Percentiles rank a stretch among this genome's conserved stretches.
These are phyloP conservation scores for Nothocercus nigrocapillus DNA, from an alignment of 2,113 vertebrate genomes.

Conservation along the genomic window DNA sequence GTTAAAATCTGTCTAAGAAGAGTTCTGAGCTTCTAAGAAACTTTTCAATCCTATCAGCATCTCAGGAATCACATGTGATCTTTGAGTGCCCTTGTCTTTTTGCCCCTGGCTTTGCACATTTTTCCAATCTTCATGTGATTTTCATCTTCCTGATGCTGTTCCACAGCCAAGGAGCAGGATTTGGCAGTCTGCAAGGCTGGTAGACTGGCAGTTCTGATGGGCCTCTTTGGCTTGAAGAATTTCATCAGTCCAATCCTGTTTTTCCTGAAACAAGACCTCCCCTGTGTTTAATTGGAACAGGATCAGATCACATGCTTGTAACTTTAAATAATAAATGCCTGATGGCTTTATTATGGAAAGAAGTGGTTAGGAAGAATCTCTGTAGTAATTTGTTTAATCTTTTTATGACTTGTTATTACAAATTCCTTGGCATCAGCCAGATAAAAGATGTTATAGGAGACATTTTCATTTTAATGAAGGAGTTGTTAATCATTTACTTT, in stretches of 20 bases:
- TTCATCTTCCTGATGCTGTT: constrained; percentile 24
- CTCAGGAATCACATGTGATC: neutral
- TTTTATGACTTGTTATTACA: neutral
- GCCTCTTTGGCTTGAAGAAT: neutral
- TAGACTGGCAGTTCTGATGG: constrained; percentile 26
- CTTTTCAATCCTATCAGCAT: neutral
- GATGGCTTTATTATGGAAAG: neutral
- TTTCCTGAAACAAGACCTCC: neutral
- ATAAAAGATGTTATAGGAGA: neutral
- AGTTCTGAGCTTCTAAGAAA: neutral
- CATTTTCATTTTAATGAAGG: neutral
- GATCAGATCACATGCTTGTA: neutral
- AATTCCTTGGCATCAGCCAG: neutral
- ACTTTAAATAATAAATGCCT: neutral
- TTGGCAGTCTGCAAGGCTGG: neutral
- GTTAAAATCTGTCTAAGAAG: neutral
- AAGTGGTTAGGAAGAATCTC: neutral
- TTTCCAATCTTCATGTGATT: constrained; percentile 46
- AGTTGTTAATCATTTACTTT: constrained; percentile 32
- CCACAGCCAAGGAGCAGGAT: neutral
- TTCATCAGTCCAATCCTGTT: neutral
- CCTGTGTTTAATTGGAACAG: neutral
- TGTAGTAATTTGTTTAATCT: neutral
- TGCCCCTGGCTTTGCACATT: constrained; percentile 42
- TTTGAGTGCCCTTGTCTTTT: neutral